Conservation (phyloP, 2,888 invertebrate genomes). For the Ypsolopha sequella region DNA sequence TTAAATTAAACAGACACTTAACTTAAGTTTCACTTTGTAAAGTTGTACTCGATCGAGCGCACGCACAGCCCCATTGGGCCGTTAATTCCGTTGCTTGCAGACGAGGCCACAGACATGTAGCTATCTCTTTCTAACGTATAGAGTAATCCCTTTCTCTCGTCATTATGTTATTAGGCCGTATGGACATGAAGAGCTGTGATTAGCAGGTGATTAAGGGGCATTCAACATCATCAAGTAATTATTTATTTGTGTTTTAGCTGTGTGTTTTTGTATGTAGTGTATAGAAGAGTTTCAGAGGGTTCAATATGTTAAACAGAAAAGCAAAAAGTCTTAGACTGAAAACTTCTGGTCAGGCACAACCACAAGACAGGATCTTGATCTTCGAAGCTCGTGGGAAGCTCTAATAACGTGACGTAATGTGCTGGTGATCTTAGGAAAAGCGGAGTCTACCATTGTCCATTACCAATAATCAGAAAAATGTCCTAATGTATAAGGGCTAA, state of each 20-base stretch:
- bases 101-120: slow-evolving; percentile 2
- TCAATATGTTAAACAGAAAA: slow-evolving; percentile 4
- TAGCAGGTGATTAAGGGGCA: slow-evolving; percentile 64
- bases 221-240: slow-evolving; percentile 67
- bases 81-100: slow-evolving; percentile 7
- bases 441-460: too few relatives aligned
- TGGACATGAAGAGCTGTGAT: slow-evolving; percentile 55
- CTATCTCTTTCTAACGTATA: slow-evolving; percentile 17
- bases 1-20: background rate
- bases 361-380: too few relatives aligned
- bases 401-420: too few relatives aligned
- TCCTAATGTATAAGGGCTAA: too few relatives aligned
- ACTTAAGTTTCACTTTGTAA: slow-evolving; percentile 1
- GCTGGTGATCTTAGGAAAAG: too few relatives aligned
- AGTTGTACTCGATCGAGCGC: slow-evolving; percentile 5
- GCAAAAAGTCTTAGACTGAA: too few relatives aligned
- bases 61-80: slow-evolving; percentile 4
- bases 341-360: too few relatives aligned
- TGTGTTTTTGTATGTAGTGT: slow-evolving; percentile 54
- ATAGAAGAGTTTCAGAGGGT: slow-evolving; percentile 15
- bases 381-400: too few relatives aligned
- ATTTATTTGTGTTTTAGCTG: slow-evolving; percentile 65
- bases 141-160: slow-evolving; percentile 30
- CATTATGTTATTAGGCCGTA: slow-evolving; percentile 58
- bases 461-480: too few relatives aligned